Evolutionary conservation across 2,888 invertebrate species (phyloP), one percentile per base, ranked within the genome.

Genomic region (Lithophane socia): DNA sequence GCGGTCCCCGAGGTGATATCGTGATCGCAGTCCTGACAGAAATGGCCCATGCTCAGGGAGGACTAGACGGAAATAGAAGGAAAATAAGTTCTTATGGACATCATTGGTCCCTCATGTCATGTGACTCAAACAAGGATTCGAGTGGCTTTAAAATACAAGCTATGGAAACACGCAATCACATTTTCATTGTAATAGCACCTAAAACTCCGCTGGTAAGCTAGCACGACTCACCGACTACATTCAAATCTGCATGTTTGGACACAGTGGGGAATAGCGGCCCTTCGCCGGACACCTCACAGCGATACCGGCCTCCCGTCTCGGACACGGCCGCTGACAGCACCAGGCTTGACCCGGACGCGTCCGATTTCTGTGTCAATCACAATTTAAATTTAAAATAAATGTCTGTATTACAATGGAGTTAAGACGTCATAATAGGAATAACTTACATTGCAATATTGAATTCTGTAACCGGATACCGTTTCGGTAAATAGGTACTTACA

Each of bases 231-330:
- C 98, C 97, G 74, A 98, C 97, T 87, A 98, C 97, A 83, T 96
- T 92, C 97, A 98, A 97, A 91, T 98, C 97, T 81, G 97, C 97
- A 92, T 97, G 97, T 90, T 97, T 97, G 78, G 97, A 97, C 80
- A 98, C 98, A 47, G 98, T 98, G 90, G 97, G 97, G 93, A 98
- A 98, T 82, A 97, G 97, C 60, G 98, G 98, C 77, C 97, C 97
- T 92, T 98, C 98, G 47, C 97, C 98, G 73, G 98, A 98, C 80
- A 98, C 98, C 92, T 98, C 98, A 92, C 98, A 98, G 85, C 98
- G 97, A 93, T 98, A 98, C 73, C 97, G 96, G 65, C 98, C 98
- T 72, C 97, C 97, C 77, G 98, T 97, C 90, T 97, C 96, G 83
- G 97, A 94, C 86, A 97, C 97, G 85, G 98, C 97, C 29, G 97